A percentile compares a stretch with the other conserved stretches of the same genome.
These are phyloP conservation scores for Andrena praecox DNA, from an alignment of 2,888 invertebrate species.

Conservation along the genomic window DNA sequence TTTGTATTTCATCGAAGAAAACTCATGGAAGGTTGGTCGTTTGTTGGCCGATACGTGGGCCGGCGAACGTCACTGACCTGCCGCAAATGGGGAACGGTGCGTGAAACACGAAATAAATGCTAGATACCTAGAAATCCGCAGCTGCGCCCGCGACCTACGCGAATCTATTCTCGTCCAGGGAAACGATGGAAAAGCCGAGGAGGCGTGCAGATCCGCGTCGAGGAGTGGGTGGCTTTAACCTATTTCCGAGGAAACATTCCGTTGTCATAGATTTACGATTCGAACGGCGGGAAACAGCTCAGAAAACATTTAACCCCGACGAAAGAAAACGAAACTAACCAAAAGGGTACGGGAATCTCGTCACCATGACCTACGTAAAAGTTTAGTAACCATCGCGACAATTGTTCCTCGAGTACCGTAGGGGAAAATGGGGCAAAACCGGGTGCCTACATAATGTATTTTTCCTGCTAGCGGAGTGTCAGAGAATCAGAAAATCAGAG, in stretches of 20 bases:
- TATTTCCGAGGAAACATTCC: conserved; percentile 24
- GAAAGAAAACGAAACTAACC: too few relatives aligned
- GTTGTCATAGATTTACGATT: conserved; percentile 5
- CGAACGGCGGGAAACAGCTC: not conserved
- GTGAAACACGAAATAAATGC: conserved; percentile 67
- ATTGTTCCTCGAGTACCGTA: not conserved
- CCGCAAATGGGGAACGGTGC: conserved; percentile 66
- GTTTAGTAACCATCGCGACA: not conserved
- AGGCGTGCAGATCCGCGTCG: conserved; percentile 33
- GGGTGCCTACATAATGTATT: too few relatives aligned
- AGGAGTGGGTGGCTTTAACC: conserved; percentile 42
- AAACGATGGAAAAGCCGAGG: conserved; percentile 39
- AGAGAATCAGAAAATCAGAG: too few relatives aligned
- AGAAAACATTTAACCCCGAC: too few relatives aligned
- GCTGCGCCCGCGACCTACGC: conserved; percentile 68
- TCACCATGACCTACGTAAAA: not conserved
- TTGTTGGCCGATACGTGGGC: conserved; percentile 67
- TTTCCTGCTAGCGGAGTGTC: too few relatives aligned
- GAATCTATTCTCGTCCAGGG: conserved; percentile 64
- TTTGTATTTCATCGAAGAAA: conserved; percentile 18
- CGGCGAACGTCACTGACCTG: conserved; percentile 70
- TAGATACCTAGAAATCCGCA: conserved; percentile 63
- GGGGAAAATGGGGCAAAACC: too few relatives aligned
- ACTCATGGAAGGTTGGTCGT: conserved; percentile 32
- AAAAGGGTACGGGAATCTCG: not conserved